These are phyloP conservation scores for Leptoteleia sp. DNA, from an alignment of 1,140 invertebrate genomes.

Conservation along the genomic window DNA sequence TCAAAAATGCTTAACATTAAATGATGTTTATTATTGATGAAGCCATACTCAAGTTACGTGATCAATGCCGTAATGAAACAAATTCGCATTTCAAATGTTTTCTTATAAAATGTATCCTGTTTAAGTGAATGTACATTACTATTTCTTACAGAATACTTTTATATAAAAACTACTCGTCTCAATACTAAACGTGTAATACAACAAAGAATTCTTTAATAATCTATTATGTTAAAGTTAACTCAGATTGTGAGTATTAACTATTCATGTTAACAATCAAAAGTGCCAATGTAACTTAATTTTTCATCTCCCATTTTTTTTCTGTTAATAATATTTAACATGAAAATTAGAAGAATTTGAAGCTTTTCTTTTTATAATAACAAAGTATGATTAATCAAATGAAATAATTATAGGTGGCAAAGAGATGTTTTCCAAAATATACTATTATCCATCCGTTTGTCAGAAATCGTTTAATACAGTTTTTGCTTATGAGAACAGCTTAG, in stretches of 20 bases:
- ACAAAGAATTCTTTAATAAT: constrained; percentile 12
- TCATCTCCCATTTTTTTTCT: too few species aligned
- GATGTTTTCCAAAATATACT: too few species aligned
- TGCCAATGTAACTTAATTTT: constrained; percentile 8
- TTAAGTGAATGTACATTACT: constrained; percentile 26
- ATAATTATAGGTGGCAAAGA: too few species aligned
- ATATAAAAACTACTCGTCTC: constrained; percentile 36
- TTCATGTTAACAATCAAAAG: neutral
- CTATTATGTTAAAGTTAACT: constrained; percentile 40
- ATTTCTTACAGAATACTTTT: constrained; percentile 50
- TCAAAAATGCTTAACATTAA: constrained; percentile 21
- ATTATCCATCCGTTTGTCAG: too few species aligned
- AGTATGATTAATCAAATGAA: too few species aligned
- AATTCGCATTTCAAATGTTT: constrained; percentile 53
- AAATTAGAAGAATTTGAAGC: too few species aligned
- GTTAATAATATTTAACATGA: too few species aligned
- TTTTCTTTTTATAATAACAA: too few species aligned
- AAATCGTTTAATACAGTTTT: constrained; percentile 7
- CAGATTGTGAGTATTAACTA: too few species aligned
- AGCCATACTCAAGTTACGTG: constrained; percentile 41
- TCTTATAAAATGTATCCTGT: constrained; percentile 23
- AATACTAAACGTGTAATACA: constrained; percentile 1
- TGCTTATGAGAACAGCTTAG: neutral
- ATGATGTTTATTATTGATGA: constrained; percentile 17
- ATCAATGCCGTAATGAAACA: constrained; percentile 45